A percentile compares a stretch with the other conserved stretches of the same genome.
These are phyloP conservation scores for Subanguina moxae DNA, from an alignment of 1,140 invertebrate species.

Conservation along the genomic window DNA sequence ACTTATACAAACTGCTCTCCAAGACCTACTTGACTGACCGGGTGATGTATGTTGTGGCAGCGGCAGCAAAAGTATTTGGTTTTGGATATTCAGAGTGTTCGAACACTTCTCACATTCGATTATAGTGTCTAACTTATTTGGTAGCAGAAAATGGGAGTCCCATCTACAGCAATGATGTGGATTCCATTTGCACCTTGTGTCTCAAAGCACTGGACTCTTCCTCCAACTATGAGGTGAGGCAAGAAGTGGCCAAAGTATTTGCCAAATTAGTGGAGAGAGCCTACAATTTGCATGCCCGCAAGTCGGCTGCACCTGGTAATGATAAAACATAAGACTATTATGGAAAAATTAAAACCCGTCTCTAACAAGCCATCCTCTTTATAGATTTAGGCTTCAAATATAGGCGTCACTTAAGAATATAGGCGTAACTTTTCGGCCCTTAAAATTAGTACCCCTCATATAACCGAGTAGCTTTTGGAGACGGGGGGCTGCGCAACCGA, in stretches of 20 bases:
- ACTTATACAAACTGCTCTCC: conserved; percentile 79
- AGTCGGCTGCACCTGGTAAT: neutral
- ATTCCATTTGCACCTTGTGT: conserved; percentile 80
- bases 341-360: no score
- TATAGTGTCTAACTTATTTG: conserved; percentile 78
- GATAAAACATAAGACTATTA: no score
- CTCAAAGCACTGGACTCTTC: conserved; percentile 80
- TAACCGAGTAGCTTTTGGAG: no score
- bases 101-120: conserved; percentile 12
- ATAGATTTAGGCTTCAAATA: no score
- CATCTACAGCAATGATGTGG: conserved; percentile 81
- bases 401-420: no score
- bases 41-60: conserved; percentile 81
- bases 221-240: conserved; percentile 88
- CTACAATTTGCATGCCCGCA: conserved; percentile 64
- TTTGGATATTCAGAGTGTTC: neutral
- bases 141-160: conserved; percentile 73
- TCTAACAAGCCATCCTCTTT: no score
- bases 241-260: conserved; percentile 81
- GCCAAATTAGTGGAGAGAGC: conserved; percentile 64
- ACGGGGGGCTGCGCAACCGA: no score
- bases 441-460: no score
- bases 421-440: no score
- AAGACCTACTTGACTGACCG: conserved; percentile 78
- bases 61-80: conserved; percentile 71